These are phyloP conservation scores for Manacus vitellinus DNA, from an alignment of 2,113 vertebrate genomes.

Conservation along the genomic window DNA sequence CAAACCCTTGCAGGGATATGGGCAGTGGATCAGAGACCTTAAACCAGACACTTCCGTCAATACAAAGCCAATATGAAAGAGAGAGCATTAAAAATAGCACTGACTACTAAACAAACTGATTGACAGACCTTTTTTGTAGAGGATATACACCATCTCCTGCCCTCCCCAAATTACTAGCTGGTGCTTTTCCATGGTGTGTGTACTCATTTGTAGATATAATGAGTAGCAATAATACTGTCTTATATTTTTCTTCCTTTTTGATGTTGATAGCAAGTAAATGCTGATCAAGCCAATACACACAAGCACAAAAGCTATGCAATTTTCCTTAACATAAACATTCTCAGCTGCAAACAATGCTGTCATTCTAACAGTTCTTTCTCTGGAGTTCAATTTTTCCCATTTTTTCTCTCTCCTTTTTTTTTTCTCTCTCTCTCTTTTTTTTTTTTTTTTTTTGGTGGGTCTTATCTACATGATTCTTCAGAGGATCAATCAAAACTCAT, in stretches of 20 bases:
- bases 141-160: accelerated
- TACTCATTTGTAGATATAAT: neutral
- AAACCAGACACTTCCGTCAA: neutral
- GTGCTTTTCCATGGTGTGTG: neutral
- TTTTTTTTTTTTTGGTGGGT: neutral
- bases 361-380: neutral
- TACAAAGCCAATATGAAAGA: neutral
- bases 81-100: neutral
- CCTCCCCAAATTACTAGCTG: neutral
- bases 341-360: neutral
- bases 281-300: neutral
- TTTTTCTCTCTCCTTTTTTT: too few species aligned
- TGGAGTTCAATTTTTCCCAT: neutral
- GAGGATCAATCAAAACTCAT: slow-evolving; percentile 13
- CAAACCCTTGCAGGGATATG: neutral
- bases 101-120: neutral
- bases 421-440: too few species aligned
- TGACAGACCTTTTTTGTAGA: neutral
- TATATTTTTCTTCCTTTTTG: neutral
- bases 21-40: neutral
- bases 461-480: neutral
- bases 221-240: neutral
- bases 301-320: neutral
- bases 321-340: neutral
- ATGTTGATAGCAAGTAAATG: neutral